Conservation (phyloP, 2,888 invertebrate genomes). For the Agrochola lychnidis region DNA sequence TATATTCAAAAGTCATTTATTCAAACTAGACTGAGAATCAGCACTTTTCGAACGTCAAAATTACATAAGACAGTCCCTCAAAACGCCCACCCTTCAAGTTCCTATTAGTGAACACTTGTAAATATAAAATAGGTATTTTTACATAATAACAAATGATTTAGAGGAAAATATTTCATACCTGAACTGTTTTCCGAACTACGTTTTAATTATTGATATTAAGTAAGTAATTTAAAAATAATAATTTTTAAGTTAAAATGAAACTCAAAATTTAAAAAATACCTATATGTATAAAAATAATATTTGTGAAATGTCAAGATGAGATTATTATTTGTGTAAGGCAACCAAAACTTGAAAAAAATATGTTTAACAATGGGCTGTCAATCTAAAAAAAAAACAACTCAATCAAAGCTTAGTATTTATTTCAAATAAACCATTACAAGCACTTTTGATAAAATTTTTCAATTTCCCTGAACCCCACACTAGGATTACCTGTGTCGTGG, state of each 20-base stretch:
- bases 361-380: not conserved
- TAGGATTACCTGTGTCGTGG: not conserved
- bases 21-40: no score
- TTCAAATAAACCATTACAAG: no score
- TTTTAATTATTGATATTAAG: not conserved
- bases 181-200: not conserved
- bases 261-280: not conserved
- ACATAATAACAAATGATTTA: slow-evolving; percentile 12
- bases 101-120: slow-evolving; percentile 16
- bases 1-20: no score
- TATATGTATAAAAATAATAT: no score
- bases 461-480: not conserved
- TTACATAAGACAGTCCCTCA: no score
- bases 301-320: not conserved
- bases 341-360: not conserved
- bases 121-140: not conserved
- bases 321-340: not conserved
- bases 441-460: not conserved
- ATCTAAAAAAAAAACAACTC: no score
- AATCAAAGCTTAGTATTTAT: no score
- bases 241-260: not conserved
- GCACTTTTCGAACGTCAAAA: no score
- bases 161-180: not conserved
- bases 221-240: no score
- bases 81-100: no score